Evolutionary conservation across 2,797 vertebrate genomes (phyloP).

Genomic region (Eulemur rubriventer): DNA sequence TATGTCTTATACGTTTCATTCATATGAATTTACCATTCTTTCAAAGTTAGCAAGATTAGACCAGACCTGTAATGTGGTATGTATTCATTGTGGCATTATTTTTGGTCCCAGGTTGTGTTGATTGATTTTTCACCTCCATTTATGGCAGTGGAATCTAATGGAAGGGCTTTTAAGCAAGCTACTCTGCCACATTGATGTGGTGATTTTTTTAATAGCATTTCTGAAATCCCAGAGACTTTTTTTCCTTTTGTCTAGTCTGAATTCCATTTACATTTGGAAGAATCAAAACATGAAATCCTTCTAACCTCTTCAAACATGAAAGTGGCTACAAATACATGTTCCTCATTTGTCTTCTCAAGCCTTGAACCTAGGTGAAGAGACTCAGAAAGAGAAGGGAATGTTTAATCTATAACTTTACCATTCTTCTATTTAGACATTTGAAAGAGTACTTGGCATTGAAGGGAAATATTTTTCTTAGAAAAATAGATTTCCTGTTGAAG

Average conservation of each 20-base stretch:
- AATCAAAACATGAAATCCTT: not conserved
- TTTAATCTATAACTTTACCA: not conserved
- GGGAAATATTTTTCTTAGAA: not conserved
- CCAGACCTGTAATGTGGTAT: not conserved
- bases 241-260: not conserved
- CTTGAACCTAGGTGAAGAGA: not conserved
- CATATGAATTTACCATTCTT: not conserved
- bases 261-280: constrained; percentile 9
- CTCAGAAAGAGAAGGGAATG: not conserved
- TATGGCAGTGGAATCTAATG: not conserved
- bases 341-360: constrained; percentile 25
- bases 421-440: constrained; percentile 26
- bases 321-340: not conserved
- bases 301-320: constrained; percentile 36
- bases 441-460: constrained; percentile 7
- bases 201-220: constrained; percentile 13
- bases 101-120: not conserved
- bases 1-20: not conserved
- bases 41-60: not conserved
- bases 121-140: not conserved
- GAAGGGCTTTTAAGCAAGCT: not conserved
- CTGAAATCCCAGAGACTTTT: not conserved
- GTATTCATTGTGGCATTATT: not conserved
- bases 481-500: not conserved
- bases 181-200: not conserved